Conservation (phyloP, 2,797 vertebrate genomes). For the Rhyacichthys aspro region DNA sequence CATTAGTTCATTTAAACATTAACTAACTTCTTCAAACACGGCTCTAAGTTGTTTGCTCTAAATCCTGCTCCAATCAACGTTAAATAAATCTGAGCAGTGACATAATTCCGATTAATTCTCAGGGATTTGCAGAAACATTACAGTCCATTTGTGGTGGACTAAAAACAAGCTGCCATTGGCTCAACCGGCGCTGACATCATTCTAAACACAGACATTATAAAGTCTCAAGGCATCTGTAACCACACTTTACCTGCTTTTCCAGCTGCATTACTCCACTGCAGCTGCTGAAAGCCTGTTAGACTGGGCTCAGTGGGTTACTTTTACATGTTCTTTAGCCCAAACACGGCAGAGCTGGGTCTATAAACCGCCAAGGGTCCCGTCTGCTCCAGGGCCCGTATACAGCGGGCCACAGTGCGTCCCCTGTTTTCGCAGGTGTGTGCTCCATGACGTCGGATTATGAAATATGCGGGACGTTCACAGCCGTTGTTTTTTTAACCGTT, state of each 20-base stretch:
- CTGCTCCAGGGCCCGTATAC: constrained; percentile 25
- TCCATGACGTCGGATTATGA: constrained; percentile 75
- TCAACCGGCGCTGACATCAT: not conserved
- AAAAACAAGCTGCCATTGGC: no score
- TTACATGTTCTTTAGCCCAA: constrained; percentile 36
- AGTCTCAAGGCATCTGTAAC: constrained; percentile 10
- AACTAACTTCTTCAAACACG: no score
- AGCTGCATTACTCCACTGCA: constrained; percentile 27
- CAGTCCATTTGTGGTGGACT: not conserved
- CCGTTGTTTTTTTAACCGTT: constrained; percentile 75
- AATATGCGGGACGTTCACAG: constrained; percentile 69
- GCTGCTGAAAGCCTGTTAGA: constrained; percentile 17
- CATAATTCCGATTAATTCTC: no score
- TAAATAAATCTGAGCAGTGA: no score
- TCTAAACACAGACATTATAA: not conserved
- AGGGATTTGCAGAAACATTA: constrained; percentile 11
- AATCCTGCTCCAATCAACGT: no score
- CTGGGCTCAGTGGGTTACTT: constrained; percentile 27
- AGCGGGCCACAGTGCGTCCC: constrained; percentile 55
- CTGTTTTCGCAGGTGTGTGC: constrained; percentile 81
- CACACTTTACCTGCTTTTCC: constrained; percentile 13
- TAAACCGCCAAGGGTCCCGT: constrained; percentile 19
- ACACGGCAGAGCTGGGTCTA: constrained; percentile 10
- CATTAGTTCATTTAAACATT: no score
- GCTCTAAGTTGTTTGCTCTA: no score